Evolutionary conservation across 2,888 invertebrate genomes (phyloP).

Genomic region (Lycophotia porphyrea): DNA sequence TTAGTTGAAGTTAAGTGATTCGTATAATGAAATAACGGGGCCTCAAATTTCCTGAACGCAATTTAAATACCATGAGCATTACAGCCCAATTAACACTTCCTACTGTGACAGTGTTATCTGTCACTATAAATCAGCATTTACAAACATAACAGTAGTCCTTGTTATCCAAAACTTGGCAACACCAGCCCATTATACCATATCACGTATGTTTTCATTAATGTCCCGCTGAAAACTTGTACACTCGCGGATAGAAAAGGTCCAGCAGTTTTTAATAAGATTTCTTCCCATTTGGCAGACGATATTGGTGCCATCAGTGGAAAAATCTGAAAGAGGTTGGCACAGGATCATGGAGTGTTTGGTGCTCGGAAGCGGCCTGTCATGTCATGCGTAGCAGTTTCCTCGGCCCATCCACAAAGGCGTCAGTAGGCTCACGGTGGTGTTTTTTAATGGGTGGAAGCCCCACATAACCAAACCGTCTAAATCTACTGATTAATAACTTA

Average conservation of each 20-base stretch:
- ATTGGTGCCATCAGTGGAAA: too few relatives aligned
- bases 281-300: not conserved
- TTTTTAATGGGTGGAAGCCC: too few relatives aligned
- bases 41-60: not conserved
- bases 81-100: slow-evolving; percentile 25
- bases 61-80: not conserved
- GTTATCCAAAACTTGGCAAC: slow-evolving; percentile 45
- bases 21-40: not conserved
- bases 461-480: too few relatives aligned
- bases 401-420: too few relatives aligned
- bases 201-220: slow-evolving; percentile 48
- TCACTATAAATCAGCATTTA: slow-evolving; percentile 49
- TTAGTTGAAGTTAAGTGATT: not conserved
- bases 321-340: too few relatives aligned
- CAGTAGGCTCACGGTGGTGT: too few relatives aligned
- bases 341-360: too few relatives aligned
- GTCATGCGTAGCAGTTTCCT: too few relatives aligned
- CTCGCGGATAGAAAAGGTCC: not conserved
- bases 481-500: too few relatives aligned
- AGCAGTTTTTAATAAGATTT: not conserved
- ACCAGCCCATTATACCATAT: slow-evolving; percentile 45
- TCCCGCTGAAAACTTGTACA: slow-evolving; percentile 32
- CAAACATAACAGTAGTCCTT: slow-evolving; percentile 26
- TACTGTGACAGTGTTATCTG: slow-evolving; percentile 29
- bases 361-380: too few relatives aligned